Conservation (phyloP, 2,797 vertebrate species). For the Gallinago stenura region DNA sequence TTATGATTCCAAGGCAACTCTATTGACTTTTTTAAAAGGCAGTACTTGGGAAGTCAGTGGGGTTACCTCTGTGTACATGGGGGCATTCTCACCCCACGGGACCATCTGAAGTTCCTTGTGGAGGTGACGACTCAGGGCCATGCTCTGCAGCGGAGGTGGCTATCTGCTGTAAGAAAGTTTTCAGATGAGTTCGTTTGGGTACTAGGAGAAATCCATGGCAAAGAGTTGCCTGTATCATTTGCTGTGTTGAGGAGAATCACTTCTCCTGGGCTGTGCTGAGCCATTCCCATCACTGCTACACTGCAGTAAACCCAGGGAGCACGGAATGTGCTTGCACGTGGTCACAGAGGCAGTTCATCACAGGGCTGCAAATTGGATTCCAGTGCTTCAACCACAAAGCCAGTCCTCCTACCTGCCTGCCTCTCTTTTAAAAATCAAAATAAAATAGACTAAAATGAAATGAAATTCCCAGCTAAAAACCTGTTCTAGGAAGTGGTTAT, state of each 20-base stretch:
- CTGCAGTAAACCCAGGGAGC: background rate
- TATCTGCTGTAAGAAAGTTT: background rate
- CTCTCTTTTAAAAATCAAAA: background rate
- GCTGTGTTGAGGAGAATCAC: background rate
- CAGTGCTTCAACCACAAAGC: background rate
- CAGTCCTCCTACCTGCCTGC: background rate
- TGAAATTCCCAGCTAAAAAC: background rate
- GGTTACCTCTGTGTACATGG: background rate
- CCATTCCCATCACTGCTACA: background rate
- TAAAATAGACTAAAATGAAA: background rate
- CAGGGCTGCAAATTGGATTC: background rate
- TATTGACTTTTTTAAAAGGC: background rate
- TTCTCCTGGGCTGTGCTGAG: background rate
- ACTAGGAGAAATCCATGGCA: background rate
- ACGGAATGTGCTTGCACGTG: rapidly evolving
- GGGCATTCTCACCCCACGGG: background rate
- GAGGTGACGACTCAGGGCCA: background rate
- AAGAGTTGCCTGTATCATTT: background rate
- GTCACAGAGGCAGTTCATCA: background rate
- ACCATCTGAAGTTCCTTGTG: background rate
- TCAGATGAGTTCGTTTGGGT: background rate
- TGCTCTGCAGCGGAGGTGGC: background rate
- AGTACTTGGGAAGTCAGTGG: background rate
- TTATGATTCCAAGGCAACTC: background rate
- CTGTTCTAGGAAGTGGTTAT: background rate